These are phyloP conservation scores for Phoeniculus purpureus DNA, from an alignment of 2,797 vertebrate genomes.

Conservation along the genomic window DNA sequence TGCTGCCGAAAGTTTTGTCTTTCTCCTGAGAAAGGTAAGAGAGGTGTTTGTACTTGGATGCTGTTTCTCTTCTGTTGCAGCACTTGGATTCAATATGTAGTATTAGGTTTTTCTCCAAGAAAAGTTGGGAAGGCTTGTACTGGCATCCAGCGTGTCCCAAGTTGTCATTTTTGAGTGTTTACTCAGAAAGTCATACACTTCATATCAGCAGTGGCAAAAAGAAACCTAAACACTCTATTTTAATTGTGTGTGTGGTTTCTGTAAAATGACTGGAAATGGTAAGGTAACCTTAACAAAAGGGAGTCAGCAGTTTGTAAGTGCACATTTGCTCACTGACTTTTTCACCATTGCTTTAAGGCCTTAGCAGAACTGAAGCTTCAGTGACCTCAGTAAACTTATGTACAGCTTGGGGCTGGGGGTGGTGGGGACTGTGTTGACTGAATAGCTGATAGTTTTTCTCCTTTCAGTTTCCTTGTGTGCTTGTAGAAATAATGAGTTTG, in stretches of 20 bases:
- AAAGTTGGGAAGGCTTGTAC: background rate
- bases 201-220: background rate
- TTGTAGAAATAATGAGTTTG: background rate
- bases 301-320: background rate
- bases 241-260: background rate
- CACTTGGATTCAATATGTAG: background rate
- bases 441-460: background rate
- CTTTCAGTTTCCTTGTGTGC: background rate
- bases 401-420: background rate
- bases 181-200: background rate
- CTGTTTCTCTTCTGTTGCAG: background rate
- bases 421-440: background rate
- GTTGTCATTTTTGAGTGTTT: background rate
- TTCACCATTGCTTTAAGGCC: background rate
- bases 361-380: background rate
- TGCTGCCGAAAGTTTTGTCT: slow-evolving; percentile 98
- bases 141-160: background rate
- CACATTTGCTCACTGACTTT: background rate
- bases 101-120: background rate
- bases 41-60: background rate
- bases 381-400: background rate
- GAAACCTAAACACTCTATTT: background rate
- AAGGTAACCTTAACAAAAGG: background rate
- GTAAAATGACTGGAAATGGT: background rate
- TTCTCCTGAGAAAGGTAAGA: slow-evolving; percentile 96